Conservation (phyloP, 2,797 vertebrate genomes). For the Glyptemys insculpta region DNA sequence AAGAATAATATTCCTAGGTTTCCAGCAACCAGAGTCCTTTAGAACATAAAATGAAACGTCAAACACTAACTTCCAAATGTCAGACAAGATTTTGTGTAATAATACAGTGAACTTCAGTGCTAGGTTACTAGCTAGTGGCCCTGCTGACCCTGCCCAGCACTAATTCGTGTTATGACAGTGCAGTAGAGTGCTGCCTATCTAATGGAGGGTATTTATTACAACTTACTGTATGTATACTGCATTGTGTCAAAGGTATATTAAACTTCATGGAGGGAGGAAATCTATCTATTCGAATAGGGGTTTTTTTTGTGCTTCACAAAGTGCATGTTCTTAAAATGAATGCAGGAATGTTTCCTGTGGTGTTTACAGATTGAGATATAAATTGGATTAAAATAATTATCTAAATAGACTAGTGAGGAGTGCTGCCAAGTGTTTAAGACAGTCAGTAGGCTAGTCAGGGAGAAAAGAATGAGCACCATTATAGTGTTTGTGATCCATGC, state of each 20-base stretch:
- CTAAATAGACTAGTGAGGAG: neutral
- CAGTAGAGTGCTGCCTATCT: rapidly evolving
- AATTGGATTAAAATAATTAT: neutral
- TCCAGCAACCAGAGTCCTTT: neutral
- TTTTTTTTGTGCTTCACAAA: too few species aligned
- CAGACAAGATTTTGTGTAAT: rapidly evolving
- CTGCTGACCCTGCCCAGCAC: rapidly evolving
- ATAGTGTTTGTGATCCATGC: neutral
- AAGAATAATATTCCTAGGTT: neutral
- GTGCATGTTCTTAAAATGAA: neutral
- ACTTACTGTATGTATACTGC: neutral
- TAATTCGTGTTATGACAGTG: rapidly evolving
- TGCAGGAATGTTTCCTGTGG: neutral
- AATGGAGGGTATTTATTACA: rapidly evolving
- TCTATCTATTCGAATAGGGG: rapidly evolving
- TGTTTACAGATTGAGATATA: neutral
- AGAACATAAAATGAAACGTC: neutral
- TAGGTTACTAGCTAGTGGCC: neutral
- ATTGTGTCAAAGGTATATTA: neutral
- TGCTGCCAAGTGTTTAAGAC: neutral
- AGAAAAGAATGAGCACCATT: rapidly evolving
- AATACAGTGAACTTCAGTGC: neutral
- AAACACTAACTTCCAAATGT: neutral
- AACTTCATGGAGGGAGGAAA: neutral
- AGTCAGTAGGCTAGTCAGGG: neutral